A percentile compares a stretch with the other conserved stretches of the same genome.
phyloP scores from a whole-genome alignment of 2,888 invertebrate genomes.

The Achlya flavicornis region DNA sequence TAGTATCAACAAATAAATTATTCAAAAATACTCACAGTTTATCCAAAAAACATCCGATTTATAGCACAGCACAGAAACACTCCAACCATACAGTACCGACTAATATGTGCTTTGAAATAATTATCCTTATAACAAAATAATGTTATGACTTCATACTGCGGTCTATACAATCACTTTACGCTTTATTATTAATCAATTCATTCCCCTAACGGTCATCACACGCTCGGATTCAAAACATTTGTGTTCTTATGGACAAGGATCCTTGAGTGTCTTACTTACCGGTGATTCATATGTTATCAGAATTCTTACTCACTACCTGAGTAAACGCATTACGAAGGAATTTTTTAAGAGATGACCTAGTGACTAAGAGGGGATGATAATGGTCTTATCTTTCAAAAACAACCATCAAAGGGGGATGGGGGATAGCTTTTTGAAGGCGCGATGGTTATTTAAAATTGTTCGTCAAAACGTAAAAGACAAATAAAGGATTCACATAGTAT shows the following conservation, averaged over 20 bases:
- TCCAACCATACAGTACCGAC: neutral
- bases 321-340: neutral
- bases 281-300: conserved; percentile 4
- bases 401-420: no score
- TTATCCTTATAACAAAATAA: conserved; percentile 21
- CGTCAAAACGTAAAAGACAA: no score
- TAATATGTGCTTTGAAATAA: conserved; percentile 8
- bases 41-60: conserved; percentile 12
- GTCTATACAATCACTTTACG: conserved; percentile 1
- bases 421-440: no score
- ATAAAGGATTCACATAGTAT: no score
- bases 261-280: neutral
- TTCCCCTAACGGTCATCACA: neutral
- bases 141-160: conserved; percentile 34
- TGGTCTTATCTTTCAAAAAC: no score
- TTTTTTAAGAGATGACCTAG: neutral
- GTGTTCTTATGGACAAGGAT: neutral
- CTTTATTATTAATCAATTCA: conserved; percentile 5
- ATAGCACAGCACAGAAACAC: conserved; percentile 17
- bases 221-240: neutral
- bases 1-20: neutral
- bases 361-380: no score
- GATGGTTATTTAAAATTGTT: no score
- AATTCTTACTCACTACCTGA: neutral
- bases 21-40: neutral